Evolutionary conservation across 2,797 vertebrate species (phyloP).

Genomic region (Pteropus rufus): DNA sequence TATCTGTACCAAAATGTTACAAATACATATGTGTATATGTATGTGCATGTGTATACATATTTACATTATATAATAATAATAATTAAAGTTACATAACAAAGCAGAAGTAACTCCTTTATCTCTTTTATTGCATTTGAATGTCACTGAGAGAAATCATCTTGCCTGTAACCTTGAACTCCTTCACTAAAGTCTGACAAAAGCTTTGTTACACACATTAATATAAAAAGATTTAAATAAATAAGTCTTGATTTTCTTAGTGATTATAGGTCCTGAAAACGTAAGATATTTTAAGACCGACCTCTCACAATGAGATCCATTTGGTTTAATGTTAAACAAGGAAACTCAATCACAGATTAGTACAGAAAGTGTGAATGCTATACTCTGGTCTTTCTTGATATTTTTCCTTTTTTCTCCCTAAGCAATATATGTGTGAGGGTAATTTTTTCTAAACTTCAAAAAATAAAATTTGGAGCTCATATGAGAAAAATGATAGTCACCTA

Average conservation of each 20-base stretch:
- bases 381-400: background rate
- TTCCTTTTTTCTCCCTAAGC: background rate
- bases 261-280: background rate
- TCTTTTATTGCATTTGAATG: constrained; percentile 57
- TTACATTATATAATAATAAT: constrained; percentile 52
- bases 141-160: constrained; percentile 47
- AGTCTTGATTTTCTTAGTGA: background rate
- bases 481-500: background rate
- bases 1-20: background rate
- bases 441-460: background rate
- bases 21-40: background rate
- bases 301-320: background rate
- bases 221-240: background rate
- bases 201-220: background rate
- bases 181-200: constrained; percentile 60
- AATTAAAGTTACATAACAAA: constrained; percentile 53
- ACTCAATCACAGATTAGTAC: background rate
- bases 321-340: constrained; percentile 4
- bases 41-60: background rate
- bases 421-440: background rate
- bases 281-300: background rate
- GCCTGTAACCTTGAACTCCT: constrained; percentile 15
- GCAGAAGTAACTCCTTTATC: constrained; percentile 58
- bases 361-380: background rate
- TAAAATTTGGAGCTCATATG: background rate